Evolutionary conservation across 2,797 vertebrate species (phyloP), one percentile per base, ranked within the genome.

Genomic region (Florisuga fusca): DNA sequence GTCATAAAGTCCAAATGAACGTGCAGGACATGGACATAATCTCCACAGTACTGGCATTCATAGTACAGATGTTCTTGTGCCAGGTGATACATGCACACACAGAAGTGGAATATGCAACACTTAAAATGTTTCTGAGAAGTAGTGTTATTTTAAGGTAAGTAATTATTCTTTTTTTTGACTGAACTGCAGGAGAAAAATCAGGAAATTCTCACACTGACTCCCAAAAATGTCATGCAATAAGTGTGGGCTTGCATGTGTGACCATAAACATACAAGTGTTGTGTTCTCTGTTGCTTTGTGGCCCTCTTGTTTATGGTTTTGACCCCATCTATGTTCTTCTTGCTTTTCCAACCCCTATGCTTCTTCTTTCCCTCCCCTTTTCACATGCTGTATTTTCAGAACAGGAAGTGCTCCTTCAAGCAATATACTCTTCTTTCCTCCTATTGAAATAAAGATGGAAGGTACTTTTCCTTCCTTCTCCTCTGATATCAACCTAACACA

Each of bases 391-490:
- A 19, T 90, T 81, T 91, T 86, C 66, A 93, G 54, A 87, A 72
- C 26, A 86, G 66, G 29, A 87, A 29, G 22, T 86, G 41, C 53
- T 95, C 45, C 72, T 87, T 85, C 61, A 83, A 67, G 45, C 34
- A 77, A 27, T 36, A 64, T 53, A 33, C 41, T 80, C 45, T 38
- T 92, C 64, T 77, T 91, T 77, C 31, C 26, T 93, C 31, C 57
- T 67, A 1, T 64, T 94, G 92, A 91, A 87, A 73, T 87, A 80
- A 79, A 77, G 72, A 31, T 88, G 73, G 75, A 94, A 94, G 69
- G 83, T 54, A 68, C 34, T 74, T 91, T 67, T 67, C 53, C 72
- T 91, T 92, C 53, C 53, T 23, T 84, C 90, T 74, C 73, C 29
- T 54, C 15, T 90, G 84, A 62, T 88, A 85, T 77, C 84, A 92